Percentiles rank a stretch among this genome's conserved stretches.
Evolutionary conservation across 2,797 vertebrate genomes (phyloP).

Genomic region (Hephaestus fuliginosus): DNA sequence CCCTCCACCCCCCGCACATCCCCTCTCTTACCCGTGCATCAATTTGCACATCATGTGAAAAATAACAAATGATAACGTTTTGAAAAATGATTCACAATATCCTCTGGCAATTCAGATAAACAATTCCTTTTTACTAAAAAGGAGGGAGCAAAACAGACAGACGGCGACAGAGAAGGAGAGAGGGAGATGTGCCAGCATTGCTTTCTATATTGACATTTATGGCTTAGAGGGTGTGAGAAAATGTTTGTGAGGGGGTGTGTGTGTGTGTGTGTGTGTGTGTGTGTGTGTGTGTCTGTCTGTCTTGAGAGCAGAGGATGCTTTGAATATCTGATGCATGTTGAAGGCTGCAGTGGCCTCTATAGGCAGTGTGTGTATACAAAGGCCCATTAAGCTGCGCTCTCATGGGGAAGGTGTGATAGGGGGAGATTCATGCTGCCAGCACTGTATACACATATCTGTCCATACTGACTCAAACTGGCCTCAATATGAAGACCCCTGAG

Average conservation of each 20-base stretch:
- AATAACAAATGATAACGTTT: constrained; percentile 75
- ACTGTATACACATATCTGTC: constrained; percentile 35
- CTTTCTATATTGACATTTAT: constrained; percentile 68
- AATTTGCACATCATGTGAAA: constrained; percentile 71
- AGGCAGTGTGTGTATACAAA: constrained; percentile 61
- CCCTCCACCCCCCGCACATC: background rate
- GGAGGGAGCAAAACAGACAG: constrained; percentile 53
- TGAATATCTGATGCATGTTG: constrained; percentile 66
- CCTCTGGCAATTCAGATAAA: constrained; percentile 79
- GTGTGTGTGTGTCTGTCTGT: constrained; percentile 25
- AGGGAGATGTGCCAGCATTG: constrained; percentile 49
- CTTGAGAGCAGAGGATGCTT: constrained; percentile 54
- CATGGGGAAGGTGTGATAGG: constrained; percentile 46
- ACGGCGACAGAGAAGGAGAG: constrained; percentile 34
- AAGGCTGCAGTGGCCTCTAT: constrained; percentile 72
- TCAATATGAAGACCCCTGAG: constrained; percentile 22
- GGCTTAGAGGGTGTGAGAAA: constrained; percentile 55
- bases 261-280: constrained; percentile 15
- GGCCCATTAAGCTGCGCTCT: constrained; percentile 50
- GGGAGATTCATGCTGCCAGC: constrained; percentile 41
- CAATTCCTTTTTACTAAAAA: constrained; percentile 66
- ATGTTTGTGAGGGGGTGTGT: constrained; percentile 24
- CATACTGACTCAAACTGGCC: constrained; percentile 46
- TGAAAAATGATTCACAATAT: constrained; percentile 79
- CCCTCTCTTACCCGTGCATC: constrained; percentile 50